Percentiles rank a stretch among this genome's conserved stretches.
Evolutionary conservation across 2,113 vertebrate species (phyloP).

Genomic region (Hipposideros armiger): DNA sequence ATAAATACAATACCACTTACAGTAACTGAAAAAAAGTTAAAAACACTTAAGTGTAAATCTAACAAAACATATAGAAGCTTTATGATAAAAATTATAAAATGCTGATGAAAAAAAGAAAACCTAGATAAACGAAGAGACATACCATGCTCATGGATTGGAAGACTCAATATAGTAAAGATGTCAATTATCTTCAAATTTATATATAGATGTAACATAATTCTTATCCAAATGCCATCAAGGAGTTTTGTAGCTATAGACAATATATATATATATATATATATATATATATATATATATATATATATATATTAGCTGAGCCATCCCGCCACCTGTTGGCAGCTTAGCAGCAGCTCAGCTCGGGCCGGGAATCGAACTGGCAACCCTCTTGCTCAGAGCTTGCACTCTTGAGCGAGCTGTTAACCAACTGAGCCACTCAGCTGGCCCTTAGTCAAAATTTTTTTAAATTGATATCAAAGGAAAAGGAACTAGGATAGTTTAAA

Average conservation of each 20-base stretch:
- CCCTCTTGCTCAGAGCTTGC: no score
- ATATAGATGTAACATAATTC: background rate
- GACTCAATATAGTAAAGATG: background rate
- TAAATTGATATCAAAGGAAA: background rate
- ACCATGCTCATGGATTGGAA: background rate
- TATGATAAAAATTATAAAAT: background rate
- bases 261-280: background rate
- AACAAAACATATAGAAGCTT: background rate
- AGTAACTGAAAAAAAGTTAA: background rate
- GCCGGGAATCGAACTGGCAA: no score
- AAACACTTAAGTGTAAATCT: background rate
- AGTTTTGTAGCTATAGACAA: background rate
- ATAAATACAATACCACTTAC: background rate
- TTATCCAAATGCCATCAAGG: background rate
- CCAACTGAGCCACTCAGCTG: no score
- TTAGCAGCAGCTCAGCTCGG: no score
- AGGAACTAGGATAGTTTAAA: background rate
- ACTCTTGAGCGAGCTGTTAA: no score
- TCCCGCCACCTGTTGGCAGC: no score
- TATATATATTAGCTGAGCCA: no score
- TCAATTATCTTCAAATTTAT: background rate
- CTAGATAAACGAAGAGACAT: background rate
- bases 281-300: background rate
- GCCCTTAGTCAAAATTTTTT: background rate
- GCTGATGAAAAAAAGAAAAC: background rate